A percentile compares a stretch with the other conserved stretches of the same genome.
Conservation (phyloP, 2,113 vertebrate genomes). For the Dryoscopus gambensis region DNA sequence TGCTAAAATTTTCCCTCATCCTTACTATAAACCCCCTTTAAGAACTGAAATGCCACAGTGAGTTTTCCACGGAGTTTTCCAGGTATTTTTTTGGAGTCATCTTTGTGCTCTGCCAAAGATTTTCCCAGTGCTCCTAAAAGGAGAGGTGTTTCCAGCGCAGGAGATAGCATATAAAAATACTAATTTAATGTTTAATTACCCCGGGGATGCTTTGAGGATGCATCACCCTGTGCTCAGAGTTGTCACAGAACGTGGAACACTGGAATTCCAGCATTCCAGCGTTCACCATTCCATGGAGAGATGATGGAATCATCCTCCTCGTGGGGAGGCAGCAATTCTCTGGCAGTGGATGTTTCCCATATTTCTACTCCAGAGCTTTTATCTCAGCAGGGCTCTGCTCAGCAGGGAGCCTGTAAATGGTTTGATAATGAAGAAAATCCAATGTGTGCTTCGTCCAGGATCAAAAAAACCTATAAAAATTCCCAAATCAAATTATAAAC, state of each 20-base stretch:
- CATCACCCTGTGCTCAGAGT: neutral
- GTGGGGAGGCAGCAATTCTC: neutral
- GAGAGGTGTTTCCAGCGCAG: neutral
- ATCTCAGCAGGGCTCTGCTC: constrained; percentile 6
- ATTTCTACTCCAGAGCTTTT: neutral
- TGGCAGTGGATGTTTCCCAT: neutral
- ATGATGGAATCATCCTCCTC: neutral
- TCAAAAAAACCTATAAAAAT: neutral
- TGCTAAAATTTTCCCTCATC: neutral
- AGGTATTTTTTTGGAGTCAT: rapidly evolving
- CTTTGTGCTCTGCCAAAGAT: neutral
- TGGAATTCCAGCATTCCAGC: neutral
- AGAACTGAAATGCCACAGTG: neutral
- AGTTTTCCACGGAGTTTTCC: neutral
- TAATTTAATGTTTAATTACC: neutral
- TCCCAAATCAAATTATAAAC: neutral
- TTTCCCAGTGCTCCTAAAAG: neutral
- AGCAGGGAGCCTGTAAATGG: neutral
- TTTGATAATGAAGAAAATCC: constrained; percentile 12
- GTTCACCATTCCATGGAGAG: rapidly evolving
- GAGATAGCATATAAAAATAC: neutral
- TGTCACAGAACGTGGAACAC: neutral
- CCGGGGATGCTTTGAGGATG: rapidly evolving
- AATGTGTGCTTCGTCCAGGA: neutral
- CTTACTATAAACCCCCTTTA: neutral